A percentile compares a stretch with the other conserved stretches of the same genome.
phyloP scores from a whole-genome alignment of 2,113 vertebrate genomes.

The Perca fluviatilis region DNA sequence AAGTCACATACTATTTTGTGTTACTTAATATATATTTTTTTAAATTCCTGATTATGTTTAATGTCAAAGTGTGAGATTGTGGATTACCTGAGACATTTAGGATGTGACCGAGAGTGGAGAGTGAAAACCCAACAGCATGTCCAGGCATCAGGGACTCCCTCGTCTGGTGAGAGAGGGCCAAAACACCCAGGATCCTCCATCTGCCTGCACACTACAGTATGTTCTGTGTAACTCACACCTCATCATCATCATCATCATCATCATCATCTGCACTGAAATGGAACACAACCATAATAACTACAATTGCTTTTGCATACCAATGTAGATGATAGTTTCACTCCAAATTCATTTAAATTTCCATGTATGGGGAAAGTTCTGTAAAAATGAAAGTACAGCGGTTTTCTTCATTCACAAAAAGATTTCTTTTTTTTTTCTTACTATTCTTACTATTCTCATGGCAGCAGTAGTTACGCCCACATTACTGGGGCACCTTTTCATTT shows the following conservation, averaged over 20 bases:
- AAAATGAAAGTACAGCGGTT: not conserved
- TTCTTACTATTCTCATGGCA: not conserved
- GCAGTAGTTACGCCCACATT: not conserved
- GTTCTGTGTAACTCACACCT: conserved; percentile 43
- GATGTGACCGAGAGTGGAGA: not conserved
- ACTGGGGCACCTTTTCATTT: not conserved
- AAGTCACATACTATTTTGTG: not conserved
- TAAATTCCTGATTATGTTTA: not conserved
- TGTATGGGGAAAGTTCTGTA: not conserved
- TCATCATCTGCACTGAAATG: not conserved
- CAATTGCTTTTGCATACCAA: conserved; percentile 45
- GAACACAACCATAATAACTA: not conserved
- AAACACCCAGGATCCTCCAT: conserved; percentile 8
- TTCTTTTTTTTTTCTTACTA: not conserved
- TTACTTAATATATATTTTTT: not conserved
- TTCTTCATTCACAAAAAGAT: conserved; percentile 6
- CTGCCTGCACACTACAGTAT: not conserved
- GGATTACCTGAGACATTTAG: not conserved
- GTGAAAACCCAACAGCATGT: not conserved
- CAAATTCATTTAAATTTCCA: not conserved
- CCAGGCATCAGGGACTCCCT: conserved; percentile 69
- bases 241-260: conserved; percentile 27
- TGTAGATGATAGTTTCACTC: not conserved
- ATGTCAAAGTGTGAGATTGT: not conserved
- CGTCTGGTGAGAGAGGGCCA: conserved; percentile 69